These are phyloP conservation scores for Amphipoea oculea DNA, from an alignment of 2,888 invertebrate genomes.

Conservation along the genomic window DNA sequence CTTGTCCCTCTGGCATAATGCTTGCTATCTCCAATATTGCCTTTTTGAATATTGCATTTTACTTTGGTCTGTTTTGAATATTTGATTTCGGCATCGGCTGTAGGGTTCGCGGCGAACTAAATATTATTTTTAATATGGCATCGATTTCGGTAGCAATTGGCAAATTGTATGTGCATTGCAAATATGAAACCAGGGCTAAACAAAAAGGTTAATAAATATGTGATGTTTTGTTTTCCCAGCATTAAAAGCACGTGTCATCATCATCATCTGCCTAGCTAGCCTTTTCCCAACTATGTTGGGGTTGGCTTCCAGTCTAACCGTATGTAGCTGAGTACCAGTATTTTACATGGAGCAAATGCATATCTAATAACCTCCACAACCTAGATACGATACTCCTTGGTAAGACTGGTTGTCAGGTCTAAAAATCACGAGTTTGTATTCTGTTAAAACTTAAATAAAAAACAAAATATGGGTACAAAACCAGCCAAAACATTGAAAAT, in stretches of 20 bases:
- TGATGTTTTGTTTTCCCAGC: neutral
- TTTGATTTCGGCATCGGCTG: slow-evolving; percentile 68
- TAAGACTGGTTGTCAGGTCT: too few relatives aligned
- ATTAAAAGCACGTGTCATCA: neutral
- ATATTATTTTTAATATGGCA: slow-evolving; percentile 39
- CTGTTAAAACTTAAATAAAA: neutral
- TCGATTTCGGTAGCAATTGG: slow-evolving; percentile 22
- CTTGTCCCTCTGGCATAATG: slow-evolving; percentile 75
- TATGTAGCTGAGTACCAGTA: too few relatives aligned
- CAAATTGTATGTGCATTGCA: neutral
- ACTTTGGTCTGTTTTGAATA: slow-evolving; percentile 73
- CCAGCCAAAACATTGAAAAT: slow-evolving; percentile 14
- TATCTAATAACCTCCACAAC: too few relatives aligned
- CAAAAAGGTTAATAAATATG: neutral
- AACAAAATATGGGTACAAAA: slow-evolving; percentile 1
- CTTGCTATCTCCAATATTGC: slow-evolving; percentile 72
- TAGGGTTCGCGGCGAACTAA: slow-evolving; percentile 36
- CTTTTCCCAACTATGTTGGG: too few relatives aligned
- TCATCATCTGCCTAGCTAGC: too few relatives aligned
- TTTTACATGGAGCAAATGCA: too few relatives aligned
- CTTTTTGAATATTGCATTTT: slow-evolving; percentile 74
- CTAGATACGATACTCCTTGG: too few relatives aligned
- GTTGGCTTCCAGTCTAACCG: too few relatives aligned
- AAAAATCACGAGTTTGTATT: neutral
- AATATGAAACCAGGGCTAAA: neutral